Base-by-base conservation (phyloP, 1,140 invertebrate genomes). In the Myzus persicae region DNA sequence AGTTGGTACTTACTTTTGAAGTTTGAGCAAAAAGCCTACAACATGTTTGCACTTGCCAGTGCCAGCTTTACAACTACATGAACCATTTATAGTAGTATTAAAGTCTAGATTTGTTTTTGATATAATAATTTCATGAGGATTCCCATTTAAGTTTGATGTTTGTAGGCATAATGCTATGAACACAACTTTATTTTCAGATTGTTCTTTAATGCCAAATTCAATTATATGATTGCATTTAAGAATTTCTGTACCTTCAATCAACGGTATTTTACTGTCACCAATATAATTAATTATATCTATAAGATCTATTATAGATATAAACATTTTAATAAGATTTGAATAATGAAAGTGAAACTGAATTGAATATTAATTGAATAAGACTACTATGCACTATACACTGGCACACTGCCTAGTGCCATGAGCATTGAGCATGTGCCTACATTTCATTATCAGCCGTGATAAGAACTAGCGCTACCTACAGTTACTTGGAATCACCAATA, bases 41-140 rank as follows among this genome's bases (percentile, higher is more conserved):
- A 84, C 40, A 84, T 84, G 82, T 26, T 84, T 84, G 8, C 82
- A 84, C 8, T 84, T 42, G 38, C 82, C 40, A 84, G 82, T 84
- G 20, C 82, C 82, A 84, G 40, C 82, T 84, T 84, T 84, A 26
- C 82, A 84, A 26, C 18, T 42, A 84, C 40, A 84, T 42, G 82
- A 84, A 84, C 40, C 38, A 24, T 1, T 24, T 8, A 84, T 42
- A 40, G 6, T 44, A 7, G 26, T 42, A 42, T 84, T 84, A 42
- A 4, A 4, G 38, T 84, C 40, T 42, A 7, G 20, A 22, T 24
- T 6, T 8, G 22, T 84, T 84, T 84, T 84, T 42, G 20, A 42
- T 20, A 84, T 26, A 42, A 42, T 84, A 84, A 84, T 42, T 84
- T 84, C 40, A 44, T 84, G 82, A 42, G 82, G 82, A 84, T 84